These are phyloP conservation scores for Loris lydekkerianus DNA, from an alignment of 2,797 vertebrate species.

Conservation along the genomic window DNA sequence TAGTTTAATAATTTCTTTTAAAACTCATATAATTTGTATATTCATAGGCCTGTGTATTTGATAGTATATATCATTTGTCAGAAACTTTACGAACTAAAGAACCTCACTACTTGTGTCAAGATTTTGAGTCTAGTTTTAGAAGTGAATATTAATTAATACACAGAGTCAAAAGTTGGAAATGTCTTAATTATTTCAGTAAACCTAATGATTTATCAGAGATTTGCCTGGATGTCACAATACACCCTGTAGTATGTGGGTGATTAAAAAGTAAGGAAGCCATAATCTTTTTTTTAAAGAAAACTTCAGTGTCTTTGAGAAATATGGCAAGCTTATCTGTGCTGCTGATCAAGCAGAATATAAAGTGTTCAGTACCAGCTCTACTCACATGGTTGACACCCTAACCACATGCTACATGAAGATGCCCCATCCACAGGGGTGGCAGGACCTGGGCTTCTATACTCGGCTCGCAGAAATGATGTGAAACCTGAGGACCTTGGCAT, in stretches of 20 bases:
- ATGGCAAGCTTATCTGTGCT: background rate
- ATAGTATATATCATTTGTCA: background rate
- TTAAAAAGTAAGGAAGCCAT: background rate
- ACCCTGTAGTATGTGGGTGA: background rate
- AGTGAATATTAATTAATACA: background rate
- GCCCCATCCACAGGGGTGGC: background rate
- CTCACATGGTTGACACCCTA: background rate
- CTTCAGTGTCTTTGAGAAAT: background rate
- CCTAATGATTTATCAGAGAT: conserved; percentile 12
- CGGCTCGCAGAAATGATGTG: background rate
- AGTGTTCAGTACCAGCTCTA: background rate
- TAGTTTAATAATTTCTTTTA: background rate
- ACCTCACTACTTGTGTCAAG: background rate
- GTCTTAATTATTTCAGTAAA: background rate
- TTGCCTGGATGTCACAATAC: background rate
- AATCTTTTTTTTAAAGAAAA: conserved; percentile 10
- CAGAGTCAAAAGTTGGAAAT: background rate
- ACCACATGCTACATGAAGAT: background rate
- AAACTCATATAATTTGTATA: background rate
- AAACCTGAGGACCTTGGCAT: background rate
- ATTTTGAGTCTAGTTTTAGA: conserved; percentile 1
- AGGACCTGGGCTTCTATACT: background rate
- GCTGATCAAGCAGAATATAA: background rate
- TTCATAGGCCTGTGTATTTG: background rate
- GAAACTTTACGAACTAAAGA: background rate